These are phyloP conservation scores for Corythornis cristatus DNA, from an alignment of 2,113 vertebrate species.

Conservation along the genomic window DNA sequence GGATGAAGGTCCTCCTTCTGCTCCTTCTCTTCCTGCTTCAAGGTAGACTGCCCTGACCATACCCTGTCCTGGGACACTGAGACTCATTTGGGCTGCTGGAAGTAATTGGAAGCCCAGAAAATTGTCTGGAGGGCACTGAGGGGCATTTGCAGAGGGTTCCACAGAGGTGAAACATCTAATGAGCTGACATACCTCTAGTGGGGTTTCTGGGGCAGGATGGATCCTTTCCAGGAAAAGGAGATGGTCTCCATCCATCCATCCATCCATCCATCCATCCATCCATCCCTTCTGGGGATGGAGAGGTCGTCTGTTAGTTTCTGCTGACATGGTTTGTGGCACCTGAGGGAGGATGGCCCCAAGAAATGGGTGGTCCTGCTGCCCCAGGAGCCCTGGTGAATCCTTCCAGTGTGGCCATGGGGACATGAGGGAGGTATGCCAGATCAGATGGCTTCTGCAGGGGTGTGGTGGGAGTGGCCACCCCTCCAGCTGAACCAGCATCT, in stretches of 20 bases:
- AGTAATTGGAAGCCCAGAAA: background rate
- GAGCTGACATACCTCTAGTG: background rate
- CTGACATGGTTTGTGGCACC: background rate
- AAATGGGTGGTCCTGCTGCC: background rate
- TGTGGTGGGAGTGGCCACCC: background rate
- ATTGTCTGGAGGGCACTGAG: background rate
- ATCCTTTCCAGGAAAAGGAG: background rate
- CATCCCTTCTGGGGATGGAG: background rate
- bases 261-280: too few species aligned
- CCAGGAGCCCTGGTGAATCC: background rate
- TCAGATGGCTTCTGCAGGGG: background rate
- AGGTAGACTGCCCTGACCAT: slow-evolving; percentile 27
- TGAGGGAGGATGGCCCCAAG: background rate
- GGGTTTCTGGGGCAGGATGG: background rate
- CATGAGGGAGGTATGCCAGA: accelerated
- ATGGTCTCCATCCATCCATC: background rate
- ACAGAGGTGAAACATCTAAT: background rate
- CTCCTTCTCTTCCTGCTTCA: slow-evolving; percentile 31
- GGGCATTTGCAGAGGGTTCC: background rate
- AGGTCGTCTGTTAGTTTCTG: background rate
- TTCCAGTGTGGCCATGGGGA: background rate
- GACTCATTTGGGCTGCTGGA: background rate
- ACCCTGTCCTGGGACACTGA: background rate
- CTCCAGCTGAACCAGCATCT: accelerated
- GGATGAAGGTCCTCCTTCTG: slow-evolving; percentile 21